Percentiles rank a stretch among this genome's conserved stretches.
Conservation (phyloP, 2,797 vertebrate genomes). For the Leuciscus waleckii region DNA sequence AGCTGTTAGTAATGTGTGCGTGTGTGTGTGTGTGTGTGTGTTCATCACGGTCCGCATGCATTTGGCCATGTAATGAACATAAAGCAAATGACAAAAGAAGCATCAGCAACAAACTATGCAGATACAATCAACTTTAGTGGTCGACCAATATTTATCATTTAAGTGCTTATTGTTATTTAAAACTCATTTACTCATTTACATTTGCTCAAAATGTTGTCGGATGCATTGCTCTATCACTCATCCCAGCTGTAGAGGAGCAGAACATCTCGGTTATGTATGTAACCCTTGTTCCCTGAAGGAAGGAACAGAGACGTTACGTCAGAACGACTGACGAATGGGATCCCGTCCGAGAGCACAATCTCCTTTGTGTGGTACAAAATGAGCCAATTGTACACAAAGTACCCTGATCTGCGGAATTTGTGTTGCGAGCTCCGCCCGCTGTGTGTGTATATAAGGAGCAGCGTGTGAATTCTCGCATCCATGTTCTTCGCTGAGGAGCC, state of each 20-base stretch:
- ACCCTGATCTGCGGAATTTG: no score
- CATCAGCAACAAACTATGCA: neutral
- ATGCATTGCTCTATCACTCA: neutral
- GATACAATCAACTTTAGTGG: slow-evolving; percentile 9
- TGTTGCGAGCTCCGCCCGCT: rapidly evolving
- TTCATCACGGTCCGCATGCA: neutral
- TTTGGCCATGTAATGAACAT: slow-evolving; percentile 19
- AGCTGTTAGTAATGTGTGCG: neutral
- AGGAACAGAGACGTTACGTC: neutral
- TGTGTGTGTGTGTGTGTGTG: neutral
- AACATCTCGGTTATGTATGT: no score
- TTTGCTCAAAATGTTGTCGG: neutral
- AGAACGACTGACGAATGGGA: neutral
- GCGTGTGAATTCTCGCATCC: neutral
- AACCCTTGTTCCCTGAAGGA: no score
- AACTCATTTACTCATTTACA: neutral
- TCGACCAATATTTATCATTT: neutral
- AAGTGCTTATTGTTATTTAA: neutral
- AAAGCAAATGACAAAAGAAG: slow-evolving; percentile 4
- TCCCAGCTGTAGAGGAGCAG: slow-evolving; percentile 12
- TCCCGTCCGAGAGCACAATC: neutral
- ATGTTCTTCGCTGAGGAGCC: neutral
- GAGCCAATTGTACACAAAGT: neutral
- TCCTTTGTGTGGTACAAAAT: neutral
- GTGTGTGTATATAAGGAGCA: neutral